A percentile compares a stretch with the other conserved stretches of the same genome.
phyloP scores from a whole-genome alignment of 2,113 vertebrate genomes.

The Pseudorectes ferrugineus region DNA sequence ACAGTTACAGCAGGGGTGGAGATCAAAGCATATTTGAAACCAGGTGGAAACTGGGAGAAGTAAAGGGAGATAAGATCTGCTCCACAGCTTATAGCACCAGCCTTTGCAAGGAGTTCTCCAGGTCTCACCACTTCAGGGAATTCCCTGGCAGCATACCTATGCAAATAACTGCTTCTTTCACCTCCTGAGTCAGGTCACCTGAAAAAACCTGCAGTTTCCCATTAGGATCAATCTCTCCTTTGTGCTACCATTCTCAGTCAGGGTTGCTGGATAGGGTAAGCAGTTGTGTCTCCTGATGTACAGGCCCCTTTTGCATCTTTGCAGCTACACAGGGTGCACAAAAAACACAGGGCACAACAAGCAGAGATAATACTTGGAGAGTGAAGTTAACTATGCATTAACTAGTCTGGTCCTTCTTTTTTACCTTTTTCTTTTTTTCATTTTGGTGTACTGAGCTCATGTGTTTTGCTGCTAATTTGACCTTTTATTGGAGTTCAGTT shows the following conservation, averaged over 20 bases:
- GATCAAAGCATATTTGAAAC: not conserved
- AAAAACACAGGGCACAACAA: not conserved
- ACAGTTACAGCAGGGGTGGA: not conserved
- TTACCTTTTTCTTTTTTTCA: not conserved
- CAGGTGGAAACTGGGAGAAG: rapidly evolving
- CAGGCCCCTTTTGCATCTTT: not conserved
- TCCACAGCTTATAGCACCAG: not conserved
- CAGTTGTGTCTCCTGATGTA: not conserved
- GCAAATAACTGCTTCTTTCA: not conserved
- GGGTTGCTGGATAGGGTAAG: not conserved
- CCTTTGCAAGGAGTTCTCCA: not conserved
- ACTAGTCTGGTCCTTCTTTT: not conserved
- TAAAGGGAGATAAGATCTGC: not conserved
- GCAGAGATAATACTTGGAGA: not conserved
- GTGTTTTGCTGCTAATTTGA: not conserved
- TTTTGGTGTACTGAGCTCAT: not conserved
- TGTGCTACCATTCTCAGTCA: not conserved
- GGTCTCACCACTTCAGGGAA: not conserved
- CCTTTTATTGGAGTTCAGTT: not conserved
- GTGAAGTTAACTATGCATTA: not conserved
- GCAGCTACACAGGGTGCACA: not conserved
- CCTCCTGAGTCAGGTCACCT: not conserved
- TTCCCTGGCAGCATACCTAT: not conserved
- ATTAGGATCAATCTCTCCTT: not conserved
- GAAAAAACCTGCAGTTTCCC: not conserved